A percentile compares a stretch with the other conserved stretches of the same genome.
These are phyloP conservation scores for Pica pica DNA, from an alignment of 2,113 vertebrate genomes.

Conservation along the genomic window DNA sequence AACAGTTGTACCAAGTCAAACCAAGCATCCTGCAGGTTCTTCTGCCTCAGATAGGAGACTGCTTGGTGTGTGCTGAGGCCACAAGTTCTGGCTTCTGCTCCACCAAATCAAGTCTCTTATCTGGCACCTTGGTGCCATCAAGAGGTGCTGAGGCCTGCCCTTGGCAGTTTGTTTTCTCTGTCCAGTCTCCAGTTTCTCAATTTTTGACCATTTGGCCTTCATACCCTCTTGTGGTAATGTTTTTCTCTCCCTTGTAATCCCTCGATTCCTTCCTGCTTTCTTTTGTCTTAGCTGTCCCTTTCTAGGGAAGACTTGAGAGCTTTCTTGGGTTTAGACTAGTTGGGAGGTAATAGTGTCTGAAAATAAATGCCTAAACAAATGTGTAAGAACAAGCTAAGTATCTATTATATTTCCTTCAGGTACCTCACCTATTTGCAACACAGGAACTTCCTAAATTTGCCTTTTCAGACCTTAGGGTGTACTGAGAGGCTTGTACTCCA, in stretches of 20 bases:
- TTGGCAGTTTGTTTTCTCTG: not conserved
- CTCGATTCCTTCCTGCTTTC: not conserved
- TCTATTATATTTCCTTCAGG: not conserved
- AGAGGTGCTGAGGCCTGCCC: not conserved
- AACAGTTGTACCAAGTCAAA: not conserved
- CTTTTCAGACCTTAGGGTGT: not conserved
- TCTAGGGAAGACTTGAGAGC: not conserved
- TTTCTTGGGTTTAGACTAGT: not conserved
- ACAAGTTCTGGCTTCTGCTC: not conserved
- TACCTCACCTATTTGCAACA: not conserved
- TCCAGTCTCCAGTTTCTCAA: not conserved
- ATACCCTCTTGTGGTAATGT: not conserved
- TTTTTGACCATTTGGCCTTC: not conserved
- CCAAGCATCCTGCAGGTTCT: not conserved
- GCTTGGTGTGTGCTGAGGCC: not conserved
- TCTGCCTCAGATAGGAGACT: accelerated
- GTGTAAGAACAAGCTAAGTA: not conserved
- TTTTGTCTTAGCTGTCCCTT: not conserved
- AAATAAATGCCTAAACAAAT: not conserved
- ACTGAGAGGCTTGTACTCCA: not conserved
- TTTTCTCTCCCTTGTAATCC: not conserved
- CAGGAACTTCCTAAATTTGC: not conserved
- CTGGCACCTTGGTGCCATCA: not conserved
- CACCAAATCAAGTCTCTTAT: not conserved
- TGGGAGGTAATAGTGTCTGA: not conserved